Conservation (phyloP, 2,113 vertebrate genomes). For the Ceyx margarethae region DNA sequence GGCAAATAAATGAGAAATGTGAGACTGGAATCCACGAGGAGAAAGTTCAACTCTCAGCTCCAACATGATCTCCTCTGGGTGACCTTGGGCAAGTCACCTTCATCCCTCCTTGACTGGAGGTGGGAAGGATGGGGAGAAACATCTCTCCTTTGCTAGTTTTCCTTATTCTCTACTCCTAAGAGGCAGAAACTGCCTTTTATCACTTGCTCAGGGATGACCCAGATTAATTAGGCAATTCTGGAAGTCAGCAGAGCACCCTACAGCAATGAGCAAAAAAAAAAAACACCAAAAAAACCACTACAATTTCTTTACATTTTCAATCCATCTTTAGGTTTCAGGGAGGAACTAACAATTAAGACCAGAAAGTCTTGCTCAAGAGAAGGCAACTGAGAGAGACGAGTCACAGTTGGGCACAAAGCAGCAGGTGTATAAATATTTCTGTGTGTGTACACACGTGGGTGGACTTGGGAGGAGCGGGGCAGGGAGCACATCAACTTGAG, state of each 20-base stretch:
- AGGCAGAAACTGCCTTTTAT: neutral
- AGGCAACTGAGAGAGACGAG: neutral
- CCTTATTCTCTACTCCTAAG: neutral
- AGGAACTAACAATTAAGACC: neutral
- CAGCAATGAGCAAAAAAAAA: neutral
- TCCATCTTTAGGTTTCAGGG: neutral
- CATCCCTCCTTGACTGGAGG: neutral
- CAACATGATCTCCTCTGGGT: neutral
- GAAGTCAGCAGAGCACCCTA: neutral
- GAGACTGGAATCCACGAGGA: rapidly evolving
- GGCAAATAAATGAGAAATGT: neutral
- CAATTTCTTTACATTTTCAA: neutral
- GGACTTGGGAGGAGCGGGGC: neutral
- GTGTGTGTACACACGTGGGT: rapidly evolving
- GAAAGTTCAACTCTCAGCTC: rapidly evolving
- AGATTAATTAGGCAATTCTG: neutral
- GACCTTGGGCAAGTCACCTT: neutral
- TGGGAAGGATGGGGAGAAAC: neutral
- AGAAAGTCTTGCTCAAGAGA: neutral
- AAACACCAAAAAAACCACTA: neutral
- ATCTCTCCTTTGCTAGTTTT: neutral
- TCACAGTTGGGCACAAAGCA: neutral
- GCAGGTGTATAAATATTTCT: neutral
- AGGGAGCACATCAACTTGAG: neutral
- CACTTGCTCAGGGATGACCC: rapidly evolving